phyloP scores from a whole-genome alignment of 1,140 invertebrate genomes.

The Zaprionus capensis region DNA sequence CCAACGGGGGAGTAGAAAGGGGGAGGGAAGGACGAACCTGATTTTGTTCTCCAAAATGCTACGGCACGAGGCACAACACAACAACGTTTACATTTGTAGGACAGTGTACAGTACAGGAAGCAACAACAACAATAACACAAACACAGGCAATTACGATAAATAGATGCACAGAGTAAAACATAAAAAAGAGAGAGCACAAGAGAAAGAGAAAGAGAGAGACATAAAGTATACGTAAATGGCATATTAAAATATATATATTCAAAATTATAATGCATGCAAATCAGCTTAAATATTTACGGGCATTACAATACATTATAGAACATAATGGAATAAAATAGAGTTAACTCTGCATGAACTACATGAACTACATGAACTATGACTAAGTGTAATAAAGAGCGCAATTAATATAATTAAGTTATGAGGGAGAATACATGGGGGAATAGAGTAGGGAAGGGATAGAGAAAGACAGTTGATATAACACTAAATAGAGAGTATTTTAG shows the following conservation, averaged over 20 bases:
- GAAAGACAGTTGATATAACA: background rate
- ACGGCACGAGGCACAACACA: constrained; percentile 62
- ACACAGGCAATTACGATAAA: constrained; percentile 58
- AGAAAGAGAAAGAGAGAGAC: constrained; percentile 33
- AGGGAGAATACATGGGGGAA: background rate
- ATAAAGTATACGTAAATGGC: constrained; percentile 29
- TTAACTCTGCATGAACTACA: background rate
- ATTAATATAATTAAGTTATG: constrained; percentile 2
- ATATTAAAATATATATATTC: constrained; percentile 27
- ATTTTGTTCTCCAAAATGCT: constrained; percentile 92
- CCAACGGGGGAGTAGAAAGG: background rate
- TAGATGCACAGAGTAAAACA: constrained; percentile 53
- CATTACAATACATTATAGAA: background rate
- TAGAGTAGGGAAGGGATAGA: background rate
- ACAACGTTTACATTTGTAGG: constrained; percentile 42
- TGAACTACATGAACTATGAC: background rate
- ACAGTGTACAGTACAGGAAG: constrained; percentile 50
- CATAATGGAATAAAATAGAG: background rate
- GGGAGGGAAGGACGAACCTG: constrained; percentile 86
- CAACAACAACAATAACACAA: constrained; percentile 20
- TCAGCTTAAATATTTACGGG: background rate
- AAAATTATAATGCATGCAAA: constrained; percentile 26
- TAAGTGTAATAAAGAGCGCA: background rate
- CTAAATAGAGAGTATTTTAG: background rate
- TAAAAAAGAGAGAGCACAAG: constrained; percentile 28